These are phyloP conservation scores for Urocynchramus pylzowi DNA, from an alignment of 2,113 vertebrate genomes.

Conservation along the genomic window DNA sequence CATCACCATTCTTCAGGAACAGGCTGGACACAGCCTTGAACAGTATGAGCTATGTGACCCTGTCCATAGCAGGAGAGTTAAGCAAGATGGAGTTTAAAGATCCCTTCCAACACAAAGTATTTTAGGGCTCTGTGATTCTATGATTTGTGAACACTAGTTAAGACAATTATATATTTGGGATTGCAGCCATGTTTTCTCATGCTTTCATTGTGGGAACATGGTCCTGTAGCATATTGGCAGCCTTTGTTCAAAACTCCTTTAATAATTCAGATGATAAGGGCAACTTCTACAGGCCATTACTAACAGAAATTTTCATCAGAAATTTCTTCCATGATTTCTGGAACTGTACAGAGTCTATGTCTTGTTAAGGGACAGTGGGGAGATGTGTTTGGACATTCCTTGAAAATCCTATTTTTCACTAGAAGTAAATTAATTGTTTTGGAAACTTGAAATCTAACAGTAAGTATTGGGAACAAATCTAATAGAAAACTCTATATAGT, in stretches of 20 bases:
- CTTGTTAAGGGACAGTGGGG: no score
- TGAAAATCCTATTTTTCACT: not conserved
- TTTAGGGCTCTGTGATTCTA: not conserved
- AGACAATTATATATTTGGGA: not conserved
- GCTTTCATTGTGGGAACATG: not conserved
- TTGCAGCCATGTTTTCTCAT: not conserved
- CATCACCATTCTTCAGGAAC: not conserved
- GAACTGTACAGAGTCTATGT: not conserved
- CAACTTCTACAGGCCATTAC: not conserved
- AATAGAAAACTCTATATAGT: not conserved
- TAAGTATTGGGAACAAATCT: not conserved
- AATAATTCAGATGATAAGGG: not conserved
- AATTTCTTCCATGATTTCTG: not conserved
- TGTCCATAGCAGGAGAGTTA: accelerated
- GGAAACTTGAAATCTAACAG: not conserved
- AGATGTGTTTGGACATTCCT: not conserved
- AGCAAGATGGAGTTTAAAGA: not conserved
- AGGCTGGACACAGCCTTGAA: accelerated
- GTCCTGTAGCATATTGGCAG: no score
- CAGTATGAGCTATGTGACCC: not conserved
- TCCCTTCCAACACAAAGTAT: not conserved
- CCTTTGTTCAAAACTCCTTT: not conserved
- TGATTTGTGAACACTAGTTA: not conserved
- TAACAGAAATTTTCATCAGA: not conserved
- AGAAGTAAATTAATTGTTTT: not conserved